Evolutionary conservation across 2,113 vertebrate species (phyloP), one percentile per base, ranked within the genome.

Genomic region (Melanerpes formicivorus): DNA sequence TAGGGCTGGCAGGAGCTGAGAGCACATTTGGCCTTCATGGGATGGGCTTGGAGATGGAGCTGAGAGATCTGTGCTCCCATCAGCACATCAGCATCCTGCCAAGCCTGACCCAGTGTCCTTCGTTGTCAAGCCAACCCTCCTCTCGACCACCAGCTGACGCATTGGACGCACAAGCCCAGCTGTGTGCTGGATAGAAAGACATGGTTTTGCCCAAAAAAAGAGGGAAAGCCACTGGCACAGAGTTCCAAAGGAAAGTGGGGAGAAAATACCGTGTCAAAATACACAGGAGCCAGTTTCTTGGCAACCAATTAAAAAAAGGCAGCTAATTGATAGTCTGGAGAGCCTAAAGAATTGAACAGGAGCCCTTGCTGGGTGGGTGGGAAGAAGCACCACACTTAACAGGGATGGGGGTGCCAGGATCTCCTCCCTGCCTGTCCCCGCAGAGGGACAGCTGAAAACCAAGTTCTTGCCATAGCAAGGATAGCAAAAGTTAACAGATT

Each of bases 331-430:
- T n/a, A 42, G n/a, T 59, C 27, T 22, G 29, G 18, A 69, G 55
- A 77, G 26, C 15, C 16, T 76, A 66, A 80, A 84, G 29, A 84
- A 89, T 37, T 26, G 69, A 89, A 69, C 18, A 42, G 11, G 14
- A 78, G 44, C 14, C 60, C 65, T 77, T 6, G 6, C 54, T 30
- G 48, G 71, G 19, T 6, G 9, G 32, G 29, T 3, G 13, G 58
- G 17, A 40, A 76, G 72, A n/a, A 71, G 19, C 25, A 32, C 14
- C 0, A 8, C 34, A 69, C 4, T 16, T 1, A 3, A 23, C 2
- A 2, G 29, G 26, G 54, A 77, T 25, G 25, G 34, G 64, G n/a
- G 10, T 1, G 3, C 9, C 0, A 0, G 10, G 69, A 0, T 1
- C 26, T 70, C 10, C 9, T 50, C 46, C 40, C 17, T 8, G 34